A percentile compares a stretch with the other conserved stretches of the same genome.
Evolutionary conservation across 1,140 invertebrate species (phyloP).

Genomic region (Paralvinella palmiformis): DNA sequence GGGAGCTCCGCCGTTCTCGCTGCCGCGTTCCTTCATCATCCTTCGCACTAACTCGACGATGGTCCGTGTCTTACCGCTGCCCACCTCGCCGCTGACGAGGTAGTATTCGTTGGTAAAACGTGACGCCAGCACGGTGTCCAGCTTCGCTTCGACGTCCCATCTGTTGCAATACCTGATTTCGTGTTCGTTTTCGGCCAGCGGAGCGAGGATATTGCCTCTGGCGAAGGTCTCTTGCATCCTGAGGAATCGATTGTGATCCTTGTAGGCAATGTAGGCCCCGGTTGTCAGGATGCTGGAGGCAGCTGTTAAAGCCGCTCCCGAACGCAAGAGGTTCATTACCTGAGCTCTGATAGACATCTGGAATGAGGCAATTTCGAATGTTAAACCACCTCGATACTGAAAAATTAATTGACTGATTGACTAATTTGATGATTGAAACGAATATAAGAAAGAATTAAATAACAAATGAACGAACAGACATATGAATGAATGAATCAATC

Average conservation of each 20-base stretch:
- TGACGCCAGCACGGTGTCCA: not conserved
- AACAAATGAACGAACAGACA: too few relatives aligned
- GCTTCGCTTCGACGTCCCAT: not conserved
- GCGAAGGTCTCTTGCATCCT: constrained; percentile 12
- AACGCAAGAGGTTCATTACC: not conserved
- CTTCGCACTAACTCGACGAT: constrained; percentile 16
- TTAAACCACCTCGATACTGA: too few relatives aligned
- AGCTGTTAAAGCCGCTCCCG: not conserved
- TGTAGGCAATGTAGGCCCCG: constrained; percentile 9
- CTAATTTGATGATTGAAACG: too few relatives aligned
- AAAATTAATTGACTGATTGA: too few relatives aligned
- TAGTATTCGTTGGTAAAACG: constrained; percentile 18
- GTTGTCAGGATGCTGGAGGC: not conserved
- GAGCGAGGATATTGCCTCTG: constrained; percentile 16
- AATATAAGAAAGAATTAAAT: too few relatives aligned
- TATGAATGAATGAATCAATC: too few relatives aligned
- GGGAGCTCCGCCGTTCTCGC: constrained; percentile 14
- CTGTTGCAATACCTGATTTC: constrained; percentile 14
- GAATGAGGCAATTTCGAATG: too few relatives aligned
- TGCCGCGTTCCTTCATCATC: constrained; percentile 4
- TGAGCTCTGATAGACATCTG: too few relatives aligned
- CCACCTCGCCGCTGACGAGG: constrained; percentile 17
- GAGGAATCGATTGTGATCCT: not conserved
- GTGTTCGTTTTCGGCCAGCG: constrained; percentile 15
- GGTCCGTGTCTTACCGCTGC: constrained; percentile 15